A percentile compares a stretch with the other conserved stretches of the same genome.
Evolutionary conservation across 92 coral and sea anemone species (phyloP).

Genomic region (Nematostella vectensis): DNA sequence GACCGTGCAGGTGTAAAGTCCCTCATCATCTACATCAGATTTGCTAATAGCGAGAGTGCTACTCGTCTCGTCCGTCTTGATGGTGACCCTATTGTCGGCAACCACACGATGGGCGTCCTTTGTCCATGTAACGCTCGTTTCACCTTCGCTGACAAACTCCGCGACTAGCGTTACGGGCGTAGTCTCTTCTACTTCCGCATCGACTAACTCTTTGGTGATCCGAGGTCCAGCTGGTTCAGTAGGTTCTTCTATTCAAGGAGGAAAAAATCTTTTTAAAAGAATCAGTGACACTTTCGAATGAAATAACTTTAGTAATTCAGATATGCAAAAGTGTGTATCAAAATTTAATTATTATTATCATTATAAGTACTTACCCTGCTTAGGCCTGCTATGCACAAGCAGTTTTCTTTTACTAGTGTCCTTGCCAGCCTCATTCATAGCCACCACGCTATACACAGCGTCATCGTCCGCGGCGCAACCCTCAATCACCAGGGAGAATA

Average conservation of each 20-base stretch:
- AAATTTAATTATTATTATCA: no score
- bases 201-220: slow-evolving; percentile 75
- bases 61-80: slow-evolving; percentile 37
- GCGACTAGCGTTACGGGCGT: slow-evolving; percentile 56
- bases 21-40: slow-evolving; percentile 50
- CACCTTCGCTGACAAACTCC: slow-evolving; percentile 59
- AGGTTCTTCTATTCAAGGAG: slow-evolving; percentile 22
- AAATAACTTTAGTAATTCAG: no score
- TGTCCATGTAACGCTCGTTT: slow-evolving; percentile 53
- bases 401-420: slow-evolving; percentile 56
- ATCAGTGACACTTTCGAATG: no score
- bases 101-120: slow-evolving; percentile 53
- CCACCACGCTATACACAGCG: slow-evolving; percentile 70
- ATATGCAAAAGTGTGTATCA: no score
- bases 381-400: slow-evolving; percentile 51
- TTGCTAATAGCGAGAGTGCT: slow-evolving; percentile 46
- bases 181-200: slow-evolving; percentile 63
- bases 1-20: slow-evolving; percentile 60
- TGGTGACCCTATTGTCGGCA: slow-evolving; percentile 43
- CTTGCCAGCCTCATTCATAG: slow-evolving; percentile 94
- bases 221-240: slow-evolving; percentile 41
- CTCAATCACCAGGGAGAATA: slow-evolving; percentile 71
- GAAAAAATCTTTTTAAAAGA: no score
- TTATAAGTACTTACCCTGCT: slow-evolving; percentile 4
- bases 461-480: slow-evolving; percentile 66